A percentile compares a stretch with the other conserved stretches of the same genome.
Evolutionary conservation across 1,140 invertebrate genomes (phyloP).

Genomic region (Liolophura sinensis): DNA sequence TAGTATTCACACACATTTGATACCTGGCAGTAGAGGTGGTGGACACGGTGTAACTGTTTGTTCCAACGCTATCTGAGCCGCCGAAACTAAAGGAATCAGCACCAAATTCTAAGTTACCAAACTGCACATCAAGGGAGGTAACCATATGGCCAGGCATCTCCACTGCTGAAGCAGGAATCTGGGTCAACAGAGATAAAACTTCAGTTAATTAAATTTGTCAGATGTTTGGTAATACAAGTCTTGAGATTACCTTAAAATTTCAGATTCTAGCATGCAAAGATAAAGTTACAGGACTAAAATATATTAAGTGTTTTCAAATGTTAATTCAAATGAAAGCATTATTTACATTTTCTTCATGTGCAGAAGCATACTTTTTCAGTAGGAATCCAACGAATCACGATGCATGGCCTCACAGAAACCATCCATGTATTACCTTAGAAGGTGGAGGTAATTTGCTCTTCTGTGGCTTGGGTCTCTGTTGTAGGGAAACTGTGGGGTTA

Average conservation of each 20-base stretch:
- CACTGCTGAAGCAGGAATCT: slow-evolving; percentile 90
- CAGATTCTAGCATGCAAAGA: too few species aligned
- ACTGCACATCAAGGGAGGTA: slow-evolving; percentile 89
- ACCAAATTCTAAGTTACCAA: slow-evolving; percentile 88
- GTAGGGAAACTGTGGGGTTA: slow-evolving; percentile 44
- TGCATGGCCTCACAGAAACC: background rate
- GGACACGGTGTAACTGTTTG: slow-evolving; percentile 16
- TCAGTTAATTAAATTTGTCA: background rate
- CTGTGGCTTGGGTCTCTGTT: slow-evolving; percentile 68
- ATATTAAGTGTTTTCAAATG: too few species aligned
- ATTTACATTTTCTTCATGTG: too few species aligned
- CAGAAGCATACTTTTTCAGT: too few species aligned
- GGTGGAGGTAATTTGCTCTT: slow-evolving; percentile 85
- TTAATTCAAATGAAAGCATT: too few species aligned
- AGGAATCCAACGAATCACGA: background rate
- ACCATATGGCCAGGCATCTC: slow-evolving; percentile 91
- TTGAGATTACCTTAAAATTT: too few species aligned
- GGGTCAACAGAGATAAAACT: slow-evolving; percentile 32
- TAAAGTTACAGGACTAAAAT: too few species aligned
- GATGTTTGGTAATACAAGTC: background rate
- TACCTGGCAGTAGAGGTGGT: too few species aligned
- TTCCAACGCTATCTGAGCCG: slow-evolving; percentile 21
- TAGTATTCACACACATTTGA: too few species aligned
- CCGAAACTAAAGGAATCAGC: slow-evolving; percentile 61
- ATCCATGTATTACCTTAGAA: slow-evolving; percentile 70